Conservation (phyloP, 2,888 invertebrate genomes). For the Pterostichus madidus region DNA sequence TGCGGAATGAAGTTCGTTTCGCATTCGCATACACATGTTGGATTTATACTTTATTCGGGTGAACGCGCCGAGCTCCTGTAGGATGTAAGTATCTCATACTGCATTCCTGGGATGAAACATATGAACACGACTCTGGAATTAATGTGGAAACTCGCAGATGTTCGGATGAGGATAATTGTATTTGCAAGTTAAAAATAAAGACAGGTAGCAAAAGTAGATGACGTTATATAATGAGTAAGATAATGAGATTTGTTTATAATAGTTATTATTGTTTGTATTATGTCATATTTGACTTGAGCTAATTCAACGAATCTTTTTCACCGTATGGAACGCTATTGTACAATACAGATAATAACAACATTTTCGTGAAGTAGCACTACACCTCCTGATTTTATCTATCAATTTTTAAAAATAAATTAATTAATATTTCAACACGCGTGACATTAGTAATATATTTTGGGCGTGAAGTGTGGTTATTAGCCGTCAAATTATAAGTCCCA, state of each 20-base stretch:
- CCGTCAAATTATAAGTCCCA: no score
- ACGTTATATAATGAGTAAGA: not conserved
- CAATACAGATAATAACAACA: no score
- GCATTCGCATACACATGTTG: constrained; percentile 46
- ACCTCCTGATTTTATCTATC: no score
- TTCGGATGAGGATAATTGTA: constrained; percentile 16
- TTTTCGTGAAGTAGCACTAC: no score
- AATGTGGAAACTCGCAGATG: constrained; percentile 39
- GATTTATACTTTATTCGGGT: constrained; percentile 31
- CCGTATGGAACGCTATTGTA: no score
- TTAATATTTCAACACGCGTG: no score
- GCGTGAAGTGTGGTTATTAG: no score
- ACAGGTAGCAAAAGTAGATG: not conserved
- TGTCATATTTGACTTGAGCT: no score
- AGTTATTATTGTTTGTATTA: not conserved
- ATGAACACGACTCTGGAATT: constrained; percentile 43
- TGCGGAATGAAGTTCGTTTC: constrained; percentile 48
- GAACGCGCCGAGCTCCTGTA: not conserved
- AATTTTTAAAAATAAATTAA: no score
- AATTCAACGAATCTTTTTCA: no score
- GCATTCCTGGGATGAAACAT: constrained; percentile 16
- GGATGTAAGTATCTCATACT: not conserved
- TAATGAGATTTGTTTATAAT: not conserved
- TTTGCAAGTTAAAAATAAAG: not conserved
- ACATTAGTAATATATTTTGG: no score